Percentiles rank a stretch among this genome's conserved stretches.
Evolutionary conservation across 2,113 vertebrate species (phyloP).

Genomic region (Chamaetylas fuelleborni): DNA sequence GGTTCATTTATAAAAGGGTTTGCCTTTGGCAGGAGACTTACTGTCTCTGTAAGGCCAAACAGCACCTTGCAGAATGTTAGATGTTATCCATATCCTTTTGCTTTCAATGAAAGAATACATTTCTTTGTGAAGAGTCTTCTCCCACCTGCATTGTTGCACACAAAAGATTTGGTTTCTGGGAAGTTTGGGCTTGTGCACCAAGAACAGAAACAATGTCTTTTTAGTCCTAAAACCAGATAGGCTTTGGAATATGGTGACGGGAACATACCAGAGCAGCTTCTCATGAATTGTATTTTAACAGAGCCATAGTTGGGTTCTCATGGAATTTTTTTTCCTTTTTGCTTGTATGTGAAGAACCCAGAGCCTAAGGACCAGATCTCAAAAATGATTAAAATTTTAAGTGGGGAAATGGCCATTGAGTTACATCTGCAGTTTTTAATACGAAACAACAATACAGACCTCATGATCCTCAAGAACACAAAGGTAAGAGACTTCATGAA

Average conservation of each 20-base stretch:
- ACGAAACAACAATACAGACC: conserved; percentile 98
- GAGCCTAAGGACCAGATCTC: conserved; percentile 98
- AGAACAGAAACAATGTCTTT: background rate
- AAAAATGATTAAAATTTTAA: conserved; percentile 99
- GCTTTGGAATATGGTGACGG: background rate
- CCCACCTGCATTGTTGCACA: background rate
- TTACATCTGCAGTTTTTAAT: conserved; percentile 98
- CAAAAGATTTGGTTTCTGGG: background rate
- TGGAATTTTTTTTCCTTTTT: background rate
- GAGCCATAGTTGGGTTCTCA: background rate
- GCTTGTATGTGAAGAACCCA: conserved; percentile 79
- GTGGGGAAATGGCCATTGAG: conserved; percentile 98
- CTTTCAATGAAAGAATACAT: background rate
- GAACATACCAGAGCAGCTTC: background rate
- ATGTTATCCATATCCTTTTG: background rate
- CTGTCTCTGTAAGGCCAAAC: background rate
- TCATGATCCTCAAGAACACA: conserved; percentile 99
- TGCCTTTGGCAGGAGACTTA: background rate
- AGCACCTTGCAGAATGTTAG: background rate
- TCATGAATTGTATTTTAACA: background rate
- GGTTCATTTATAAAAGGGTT: background rate
- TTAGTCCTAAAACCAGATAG: background rate
- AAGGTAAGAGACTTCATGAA: conserved; percentile 80
- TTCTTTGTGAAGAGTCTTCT: background rate
- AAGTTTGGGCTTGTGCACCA: background rate